These are phyloP conservation scores for Pseudomyrmex dendroicus DNA, from an alignment of 1,140 invertebrate species.

Conservation along the genomic window DNA sequence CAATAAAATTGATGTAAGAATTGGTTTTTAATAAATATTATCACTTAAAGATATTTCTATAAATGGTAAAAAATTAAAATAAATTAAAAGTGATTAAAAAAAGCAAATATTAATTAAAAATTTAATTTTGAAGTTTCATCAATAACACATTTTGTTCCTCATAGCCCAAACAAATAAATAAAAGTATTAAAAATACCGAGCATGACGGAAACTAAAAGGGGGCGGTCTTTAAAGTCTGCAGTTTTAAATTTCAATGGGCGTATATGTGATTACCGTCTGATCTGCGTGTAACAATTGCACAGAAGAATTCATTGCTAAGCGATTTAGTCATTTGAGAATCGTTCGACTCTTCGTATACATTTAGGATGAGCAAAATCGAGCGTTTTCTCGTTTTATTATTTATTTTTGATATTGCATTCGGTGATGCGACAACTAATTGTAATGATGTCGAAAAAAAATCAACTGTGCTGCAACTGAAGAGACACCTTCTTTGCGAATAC, in stretches of 20 bases:
- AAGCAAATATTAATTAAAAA: not conserved
- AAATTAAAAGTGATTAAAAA: too few species aligned
- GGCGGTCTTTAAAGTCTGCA: constrained; percentile 37
- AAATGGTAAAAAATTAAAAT: too few species aligned
- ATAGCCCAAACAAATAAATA: not conserved
- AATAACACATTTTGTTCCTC: not conserved
- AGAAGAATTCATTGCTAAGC: not conserved
- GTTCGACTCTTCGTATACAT: not conserved
- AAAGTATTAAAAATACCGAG: not conserved
- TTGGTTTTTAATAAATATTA: too few species aligned
- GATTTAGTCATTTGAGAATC: constrained; percentile 5
- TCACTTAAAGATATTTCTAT: too few species aligned
- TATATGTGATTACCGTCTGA: constrained; percentile 26
- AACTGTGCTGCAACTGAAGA: constrained; percentile 77
- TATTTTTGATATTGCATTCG: not conserved
- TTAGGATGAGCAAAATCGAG: not conserved
- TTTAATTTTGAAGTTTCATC: not conserved
- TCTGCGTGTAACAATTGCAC: not conserved
- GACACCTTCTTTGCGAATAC: constrained; percentile 85
- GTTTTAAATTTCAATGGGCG: constrained; percentile 56
- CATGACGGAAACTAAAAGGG: not conserved
- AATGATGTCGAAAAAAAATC: constrained; percentile 61
- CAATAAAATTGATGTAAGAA: too few species aligned
- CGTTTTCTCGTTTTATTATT: constrained; percentile 2
- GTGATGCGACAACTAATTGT: constrained; percentile 1